Evolutionary conservation across 2,113 vertebrate species (phyloP).

Genomic region (Gambusia holbrooki): DNA sequence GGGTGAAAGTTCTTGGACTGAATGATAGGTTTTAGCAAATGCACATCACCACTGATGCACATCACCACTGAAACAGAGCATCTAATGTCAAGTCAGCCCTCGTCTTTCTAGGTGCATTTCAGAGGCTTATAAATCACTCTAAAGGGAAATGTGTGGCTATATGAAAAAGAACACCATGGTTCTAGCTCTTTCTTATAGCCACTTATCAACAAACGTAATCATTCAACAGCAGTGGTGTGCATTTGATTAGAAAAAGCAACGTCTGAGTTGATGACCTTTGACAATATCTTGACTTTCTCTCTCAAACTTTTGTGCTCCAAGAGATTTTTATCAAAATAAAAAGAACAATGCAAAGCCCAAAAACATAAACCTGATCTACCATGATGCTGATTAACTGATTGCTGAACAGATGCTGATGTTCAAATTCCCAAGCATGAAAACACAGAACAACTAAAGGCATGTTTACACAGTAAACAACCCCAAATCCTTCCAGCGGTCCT

Average conservation of each 20-base stretch:
- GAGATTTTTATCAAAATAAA: neutral
- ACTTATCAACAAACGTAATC: neutral
- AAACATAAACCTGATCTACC: neutral
- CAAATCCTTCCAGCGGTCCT: constrained; percentile 14
- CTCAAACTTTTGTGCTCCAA: neutral
- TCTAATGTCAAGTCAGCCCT: no score
- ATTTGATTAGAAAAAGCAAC: neutral
- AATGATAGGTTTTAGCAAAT: no score
- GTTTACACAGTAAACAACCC: constrained; percentile 31
- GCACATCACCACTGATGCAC: no score
- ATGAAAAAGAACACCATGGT: no score
- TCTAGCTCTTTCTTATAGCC: neutral
- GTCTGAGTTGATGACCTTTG: neutral
- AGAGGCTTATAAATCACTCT: neutral
- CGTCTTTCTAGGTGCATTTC: neutral
- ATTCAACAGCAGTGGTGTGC: neutral
- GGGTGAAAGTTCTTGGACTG: no score
- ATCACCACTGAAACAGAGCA: no score
- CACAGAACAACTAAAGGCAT: constrained; percentile 9
- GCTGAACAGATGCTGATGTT: neutral
- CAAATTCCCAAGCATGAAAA: neutral
- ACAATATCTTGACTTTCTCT: neutral
- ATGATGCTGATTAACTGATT: neutral
- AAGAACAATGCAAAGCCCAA: neutral
- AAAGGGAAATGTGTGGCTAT: neutral